Base-by-base conservation (phyloP, 2,113 vertebrate species). In the Sorex fumeus region DNA sequence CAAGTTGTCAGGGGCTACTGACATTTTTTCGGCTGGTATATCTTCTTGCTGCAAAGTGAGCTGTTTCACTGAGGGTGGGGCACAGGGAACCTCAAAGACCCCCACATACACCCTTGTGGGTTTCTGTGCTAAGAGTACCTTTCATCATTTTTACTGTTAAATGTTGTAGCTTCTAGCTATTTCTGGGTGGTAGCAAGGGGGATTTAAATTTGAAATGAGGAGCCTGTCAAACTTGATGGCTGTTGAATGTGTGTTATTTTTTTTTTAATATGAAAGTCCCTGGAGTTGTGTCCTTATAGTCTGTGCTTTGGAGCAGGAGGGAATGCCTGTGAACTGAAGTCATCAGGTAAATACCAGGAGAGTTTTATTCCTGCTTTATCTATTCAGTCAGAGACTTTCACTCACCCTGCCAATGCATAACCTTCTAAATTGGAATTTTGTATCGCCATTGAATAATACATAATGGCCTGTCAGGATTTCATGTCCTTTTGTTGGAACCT, bases 131-230 rank as follows among this genome's bases (percentile, higher is more conserved):
- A 15, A 36, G 12, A 23, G 3, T 67, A 93, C 8, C 74, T 60
- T 72, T 70, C 4, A 0, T 40, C 66, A n/a, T 83, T 86, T n/a
- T 84, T 12, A 6, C 62, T 79, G 69, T 78, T 87, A 53, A 81
- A n/a, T 88, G 23, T n/a, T 13, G 21, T 81, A 67, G 6, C 32
- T 78, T 67, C 8, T 36, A 36, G 43, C 57, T 7, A 78, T 40
- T 60, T 45, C 11, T 50, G 93, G 50, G 18, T 50, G 13, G 19
- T 66, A 66, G 28, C 9, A 7, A 16, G 4, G 2, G 34, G 30
- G 32, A 60, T 71, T 79, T 80, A 57, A 47, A 67, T 76, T 84
- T 88, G 62, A 84, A 43, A 90, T 84, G 28, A 92, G 16, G n/a
- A 69, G 2, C 16, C n/a, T 53, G 16, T 67, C 36, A 60, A 21